Evolutionary conservation across 2,113 vertebrate species (phyloP).

Genomic region (Arothron firmamentum): DNA sequence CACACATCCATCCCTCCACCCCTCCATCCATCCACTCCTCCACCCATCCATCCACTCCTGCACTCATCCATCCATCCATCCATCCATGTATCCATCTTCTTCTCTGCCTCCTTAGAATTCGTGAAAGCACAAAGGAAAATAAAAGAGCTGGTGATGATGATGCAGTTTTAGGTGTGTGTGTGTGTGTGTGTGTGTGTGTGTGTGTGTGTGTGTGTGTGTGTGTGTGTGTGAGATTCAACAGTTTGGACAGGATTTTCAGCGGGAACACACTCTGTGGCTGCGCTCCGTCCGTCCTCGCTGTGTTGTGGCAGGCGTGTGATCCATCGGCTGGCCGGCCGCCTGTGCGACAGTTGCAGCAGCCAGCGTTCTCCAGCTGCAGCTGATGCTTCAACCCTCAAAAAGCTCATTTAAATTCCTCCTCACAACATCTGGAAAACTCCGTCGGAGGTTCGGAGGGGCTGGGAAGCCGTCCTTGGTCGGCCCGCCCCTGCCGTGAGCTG

Average conservation of each 20-base stretch:
- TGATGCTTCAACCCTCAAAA: too few species aligned
- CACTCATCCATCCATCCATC: neutral
- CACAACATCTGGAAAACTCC: too few species aligned
- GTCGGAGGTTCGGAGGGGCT: too few species aligned
- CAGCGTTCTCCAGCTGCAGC: neutral
- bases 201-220: slow-evolving; percentile 9
- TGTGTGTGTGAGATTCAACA: slow-evolving; percentile 52
- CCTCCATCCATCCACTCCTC: too few species aligned
- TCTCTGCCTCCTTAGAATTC: neutral
- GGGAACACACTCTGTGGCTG: neutral
- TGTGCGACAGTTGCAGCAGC: slow-evolving; percentile 28
- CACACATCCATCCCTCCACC: too few species aligned
- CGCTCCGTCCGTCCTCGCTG: too few species aligned
- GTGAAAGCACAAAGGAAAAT: slow-evolving; percentile 21
- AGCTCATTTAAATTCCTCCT: too few species aligned
- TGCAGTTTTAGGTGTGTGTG: slow-evolving; percentile 14
- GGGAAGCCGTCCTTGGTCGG: too few species aligned
- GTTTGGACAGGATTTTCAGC: slow-evolving; percentile 36
- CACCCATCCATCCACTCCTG: too few species aligned
- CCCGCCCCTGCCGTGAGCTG: too few species aligned
- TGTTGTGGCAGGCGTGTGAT: too few species aligned
- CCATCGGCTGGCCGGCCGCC: too few species aligned
- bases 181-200: slow-evolving; percentile 6
- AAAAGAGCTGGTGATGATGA: slow-evolving; percentile 18
- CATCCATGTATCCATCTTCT: neutral